Percentiles rank a stretch among this genome's conserved stretches.
These are phyloP conservation scores for Epinotia bilunana DNA, from an alignment of 2,888 invertebrate genomes.

Conservation along the genomic window DNA sequence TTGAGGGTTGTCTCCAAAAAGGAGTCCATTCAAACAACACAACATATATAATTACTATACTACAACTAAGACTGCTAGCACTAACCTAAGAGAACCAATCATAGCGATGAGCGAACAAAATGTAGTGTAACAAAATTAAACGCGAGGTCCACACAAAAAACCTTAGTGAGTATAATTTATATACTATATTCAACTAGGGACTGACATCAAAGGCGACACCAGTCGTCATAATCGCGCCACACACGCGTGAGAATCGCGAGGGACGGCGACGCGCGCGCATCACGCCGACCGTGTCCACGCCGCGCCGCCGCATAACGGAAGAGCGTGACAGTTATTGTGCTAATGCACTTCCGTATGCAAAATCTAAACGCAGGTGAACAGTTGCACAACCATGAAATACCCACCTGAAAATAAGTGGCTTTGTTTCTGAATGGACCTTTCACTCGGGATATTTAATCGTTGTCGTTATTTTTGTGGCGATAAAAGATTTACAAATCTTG, in stretches of 20 bases:
- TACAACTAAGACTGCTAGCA: too few species aligned
- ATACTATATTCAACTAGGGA: not conserved
- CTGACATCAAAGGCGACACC: not conserved
- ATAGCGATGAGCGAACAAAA: too few species aligned
- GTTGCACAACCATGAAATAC: conserved; percentile 6
- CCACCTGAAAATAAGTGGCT: not conserved
- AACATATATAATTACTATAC: too few species aligned
- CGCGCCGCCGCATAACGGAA: conserved; percentile 33
- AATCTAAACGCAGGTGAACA: conserved; percentile 1
- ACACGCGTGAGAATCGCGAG: conserved; percentile 41
- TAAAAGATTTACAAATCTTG: not conserved
- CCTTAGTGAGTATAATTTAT: not conserved
- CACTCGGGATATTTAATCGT: not conserved
- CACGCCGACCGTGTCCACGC: conserved; percentile 28
- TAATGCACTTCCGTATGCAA: conserved; percentile 37
- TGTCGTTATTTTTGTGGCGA: not conserved
- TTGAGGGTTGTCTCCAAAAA: too few species aligned
- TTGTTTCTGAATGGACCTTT: not conserved
- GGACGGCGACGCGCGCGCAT: conserved; percentile 10
- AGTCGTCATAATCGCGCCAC: conserved; percentile 35
- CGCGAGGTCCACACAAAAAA: not conserved
- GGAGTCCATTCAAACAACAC: too few species aligned
- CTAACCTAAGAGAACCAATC: too few species aligned
- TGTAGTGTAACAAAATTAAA: too few species aligned
- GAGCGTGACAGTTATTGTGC: conserved; percentile 43